Percentiles rank a stretch among this genome's conserved stretches.
Conservation (phyloP, 2,888 invertebrate species). For the Eupeodes latifasciatus region DNA sequence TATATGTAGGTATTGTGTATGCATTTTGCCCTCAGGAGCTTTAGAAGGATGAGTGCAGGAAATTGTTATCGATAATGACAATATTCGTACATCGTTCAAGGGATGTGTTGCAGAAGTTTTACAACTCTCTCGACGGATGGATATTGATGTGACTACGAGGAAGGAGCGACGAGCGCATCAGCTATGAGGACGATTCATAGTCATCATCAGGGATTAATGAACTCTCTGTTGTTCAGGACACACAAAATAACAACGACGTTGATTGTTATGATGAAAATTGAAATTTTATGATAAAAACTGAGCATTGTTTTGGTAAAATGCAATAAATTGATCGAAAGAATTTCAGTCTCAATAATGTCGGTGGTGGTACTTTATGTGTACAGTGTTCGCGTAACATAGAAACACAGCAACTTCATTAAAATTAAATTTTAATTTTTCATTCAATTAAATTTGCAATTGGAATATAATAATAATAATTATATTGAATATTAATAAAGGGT, state of each 20-base stretch:
- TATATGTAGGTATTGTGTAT: neutral
- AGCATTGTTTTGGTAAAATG: neutral
- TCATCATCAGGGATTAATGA: conserved; percentile 46
- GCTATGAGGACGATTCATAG: conserved; percentile 10
- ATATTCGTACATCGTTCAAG: conserved; percentile 71
- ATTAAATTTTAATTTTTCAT: no score
- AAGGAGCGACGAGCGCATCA: neutral
- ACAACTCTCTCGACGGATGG: conserved; percentile 60
- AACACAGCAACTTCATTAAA: no score
- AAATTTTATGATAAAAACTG: conserved; percentile 37
- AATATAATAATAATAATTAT: no score
- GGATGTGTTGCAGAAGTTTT: conserved; percentile 67
- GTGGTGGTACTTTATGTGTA: no score
- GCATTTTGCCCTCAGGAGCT: conserved; percentile 39
- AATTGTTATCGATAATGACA: conserved; percentile 72
- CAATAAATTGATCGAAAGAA: conserved; percentile 3
- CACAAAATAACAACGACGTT: conserved; percentile 31
- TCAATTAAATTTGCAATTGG: no score
- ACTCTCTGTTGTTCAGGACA: conserved; percentile 20
- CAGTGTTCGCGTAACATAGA: no score
- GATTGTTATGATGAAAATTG: conserved; percentile 54
- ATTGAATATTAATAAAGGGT: no score
- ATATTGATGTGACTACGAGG: conserved; percentile 47
- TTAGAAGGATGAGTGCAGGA: conserved; percentile 53
- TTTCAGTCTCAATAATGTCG: no score